phyloP scores from a whole-genome alignment of 1,140 invertebrate genomes.

The Heterodera schachtii region DNA sequence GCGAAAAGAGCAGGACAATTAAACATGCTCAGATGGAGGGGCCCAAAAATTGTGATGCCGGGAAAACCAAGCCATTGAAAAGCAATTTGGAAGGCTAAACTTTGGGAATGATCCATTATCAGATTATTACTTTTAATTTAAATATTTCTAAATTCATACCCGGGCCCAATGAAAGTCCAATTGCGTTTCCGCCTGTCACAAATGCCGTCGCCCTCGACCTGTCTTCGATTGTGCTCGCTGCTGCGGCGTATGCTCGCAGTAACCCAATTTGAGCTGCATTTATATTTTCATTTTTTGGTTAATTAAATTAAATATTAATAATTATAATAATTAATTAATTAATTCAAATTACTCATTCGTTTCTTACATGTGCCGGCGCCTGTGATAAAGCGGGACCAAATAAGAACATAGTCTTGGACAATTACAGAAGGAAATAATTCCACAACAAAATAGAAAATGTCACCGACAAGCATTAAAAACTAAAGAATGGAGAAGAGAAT shows the following conservation, averaged over 20 bases:
- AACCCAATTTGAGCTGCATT: conserved; percentile 36
- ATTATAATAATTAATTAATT: too few species aligned
- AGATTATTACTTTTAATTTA: neutral
- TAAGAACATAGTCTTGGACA: conserved; percentile 1
- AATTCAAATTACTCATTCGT: neutral
- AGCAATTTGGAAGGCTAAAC: conserved; percentile 41
- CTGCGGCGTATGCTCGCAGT: conserved; percentile 34
- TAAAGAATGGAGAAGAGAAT: neutral
- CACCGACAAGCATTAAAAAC: neutral
- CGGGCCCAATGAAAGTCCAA: conserved; percentile 40
- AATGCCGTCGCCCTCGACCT: conserved; percentile 43
- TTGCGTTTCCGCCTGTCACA: conserved; percentile 41
- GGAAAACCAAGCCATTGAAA: conserved; percentile 40
- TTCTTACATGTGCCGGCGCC: conserved; percentile 44
- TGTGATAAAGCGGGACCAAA: neutral
- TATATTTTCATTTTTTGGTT: too few species aligned
- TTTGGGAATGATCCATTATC: neutral
- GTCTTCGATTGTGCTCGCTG: conserved; percentile 38
- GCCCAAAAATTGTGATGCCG: conserved; percentile 11
- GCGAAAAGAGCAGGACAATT: conserved; percentile 5
- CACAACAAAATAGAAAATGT: neutral
- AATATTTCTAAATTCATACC: conserved; percentile 6
- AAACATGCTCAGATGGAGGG: conserved; percentile 18
- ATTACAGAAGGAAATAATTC: neutral
- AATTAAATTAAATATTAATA: too few species aligned